phyloP scores from a whole-genome alignment of 2,888 invertebrate species.

The Clepsis dumicolana region DNA sequence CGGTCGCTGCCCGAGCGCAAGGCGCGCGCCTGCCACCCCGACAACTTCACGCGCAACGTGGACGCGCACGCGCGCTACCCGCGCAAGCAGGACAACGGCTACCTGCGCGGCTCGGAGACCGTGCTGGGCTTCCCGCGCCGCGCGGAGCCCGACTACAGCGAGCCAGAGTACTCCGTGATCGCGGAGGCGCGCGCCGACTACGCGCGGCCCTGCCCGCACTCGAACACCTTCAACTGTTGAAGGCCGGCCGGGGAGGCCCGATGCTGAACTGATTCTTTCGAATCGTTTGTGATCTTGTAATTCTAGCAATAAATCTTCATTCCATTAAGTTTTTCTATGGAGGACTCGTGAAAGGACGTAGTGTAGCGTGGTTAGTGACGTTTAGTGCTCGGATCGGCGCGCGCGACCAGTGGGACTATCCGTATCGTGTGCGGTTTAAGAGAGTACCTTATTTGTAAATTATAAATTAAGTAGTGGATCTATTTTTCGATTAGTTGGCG shows the following conservation, averaged over 20 bases:
- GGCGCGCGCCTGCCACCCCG: constrained; percentile 80
- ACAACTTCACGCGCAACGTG: constrained; percentile 82
- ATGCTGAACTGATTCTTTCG: constrained; percentile 59
- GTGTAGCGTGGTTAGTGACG: constrained; percentile 82
- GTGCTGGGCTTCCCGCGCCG: constrained; percentile 74
- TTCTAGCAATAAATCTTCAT: constrained; percentile 87
- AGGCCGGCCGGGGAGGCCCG: constrained; percentile 49
- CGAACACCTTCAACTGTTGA: constrained; percentile 86
- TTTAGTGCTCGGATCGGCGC: constrained; percentile 68
- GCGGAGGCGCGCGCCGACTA: constrained; percentile 74
- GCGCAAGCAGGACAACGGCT: constrained; percentile 83
- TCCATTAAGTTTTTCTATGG: constrained; percentile 82
- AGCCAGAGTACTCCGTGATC: constrained; percentile 84
- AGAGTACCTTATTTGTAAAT: constrained; percentile 85
- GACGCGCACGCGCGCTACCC: constrained; percentile 82
- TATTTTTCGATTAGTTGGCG: constrained; percentile 79
- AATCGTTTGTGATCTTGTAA: constrained; percentile 85
- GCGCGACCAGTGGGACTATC: constrained; percentile 74
- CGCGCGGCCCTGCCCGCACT: constrained; percentile 78
- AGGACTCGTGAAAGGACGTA: constrained; percentile 75
- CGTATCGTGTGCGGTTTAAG: constrained; percentile 77
- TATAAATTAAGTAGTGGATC: constrained; percentile 84
- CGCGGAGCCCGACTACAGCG: constrained; percentile 73
- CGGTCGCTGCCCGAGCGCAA: constrained; percentile 82
- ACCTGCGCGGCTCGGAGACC: constrained; percentile 79